Evolutionary conservation across 1,140 invertebrate genomes (phyloP), one percentile per base, ranked within the genome.

Genomic region (Parasteatoda tepidariorum): DNA sequence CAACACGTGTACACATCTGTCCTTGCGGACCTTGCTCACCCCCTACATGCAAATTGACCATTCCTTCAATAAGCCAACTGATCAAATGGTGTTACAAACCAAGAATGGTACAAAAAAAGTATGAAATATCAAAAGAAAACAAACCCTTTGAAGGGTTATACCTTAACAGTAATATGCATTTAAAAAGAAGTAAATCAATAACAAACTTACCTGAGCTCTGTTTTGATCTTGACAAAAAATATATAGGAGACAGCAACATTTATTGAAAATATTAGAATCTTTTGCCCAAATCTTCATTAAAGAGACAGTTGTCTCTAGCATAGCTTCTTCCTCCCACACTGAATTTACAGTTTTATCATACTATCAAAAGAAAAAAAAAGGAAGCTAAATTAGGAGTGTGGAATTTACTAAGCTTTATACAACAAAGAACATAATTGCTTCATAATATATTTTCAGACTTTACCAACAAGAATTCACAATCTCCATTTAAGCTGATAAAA

Each of bases 221-320:
- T 62, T 6, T 26, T 55, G 75, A 38, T 84, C 83, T 30, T 79
- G 83, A 41, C 57, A 73, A 13, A 84, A 84, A 28, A 84, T 84
- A 66, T 67, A 84, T 3, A 84, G 33, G 2, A 84, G 31, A 15
- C 67, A 55, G 11, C 74, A 73, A 31, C 70, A 71, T 61, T 84
- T 84, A 15, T 55, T 71, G 13, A 84, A 84, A 13, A 84, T 84
- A 15, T 22, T 11, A 15, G 0, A 3, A 34, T 66, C n/a, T 78
- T 84, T 11, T 84, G 66, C 57, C 59, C 24, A 38, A 59, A 84
- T 15, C 64, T 66, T 48, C 83, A 84, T 79, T 15, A 84, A 24
- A 26, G 75, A 30, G 11, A 85, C 15, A 33, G 61, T 61, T n/a
- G 41, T 71, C 7, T 59, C 59, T 26, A 84, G 24, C 13, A 41